Evolutionary conservation across 1,140 invertebrate genomes (phyloP).

Genomic region (Macrobrachium nipponense): DNA sequence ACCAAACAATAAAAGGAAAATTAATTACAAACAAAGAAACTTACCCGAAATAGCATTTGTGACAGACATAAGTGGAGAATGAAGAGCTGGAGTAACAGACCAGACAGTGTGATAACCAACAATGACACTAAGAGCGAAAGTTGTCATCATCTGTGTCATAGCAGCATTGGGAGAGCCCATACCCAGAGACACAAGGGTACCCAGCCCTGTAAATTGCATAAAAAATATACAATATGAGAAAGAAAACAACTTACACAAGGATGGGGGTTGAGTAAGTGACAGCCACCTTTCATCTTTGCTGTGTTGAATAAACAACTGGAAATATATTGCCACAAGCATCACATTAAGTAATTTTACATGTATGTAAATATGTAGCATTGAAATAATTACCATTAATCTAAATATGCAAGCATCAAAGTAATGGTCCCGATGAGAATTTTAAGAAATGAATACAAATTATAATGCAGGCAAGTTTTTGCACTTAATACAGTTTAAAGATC

Average conservation of each 20-base stretch:
- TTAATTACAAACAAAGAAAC: not conserved
- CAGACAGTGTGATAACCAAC: conserved; percentile 93
- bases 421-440: too few relatives aligned
- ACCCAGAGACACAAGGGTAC: conserved; percentile 79
- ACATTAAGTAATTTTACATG: not conserved
- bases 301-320: too few relatives aligned
- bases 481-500: too few relatives aligned
- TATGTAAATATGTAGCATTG: not conserved
- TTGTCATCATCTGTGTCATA: conserved; percentile 89
- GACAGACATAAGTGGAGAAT: conserved; percentile 93
- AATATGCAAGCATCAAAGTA: too few relatives aligned
- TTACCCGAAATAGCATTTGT: conserved; percentile 90
- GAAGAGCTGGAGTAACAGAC: conserved; percentile 90
- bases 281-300: too few relatives aligned
- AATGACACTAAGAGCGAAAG: conserved; percentile 84
- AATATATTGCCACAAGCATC: not conserved
- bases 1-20: too few relatives aligned
- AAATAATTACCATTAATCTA: not conserved
- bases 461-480: too few relatives aligned
- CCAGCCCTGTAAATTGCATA: conserved; percentile 72
- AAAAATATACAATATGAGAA: conserved; percentile 25
- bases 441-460: too few relatives aligned
- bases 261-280: too few relatives aligned
- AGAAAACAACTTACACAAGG: not conserved
- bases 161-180: conserved; percentile 82